Evolutionary conservation across 1,140 invertebrate genomes (phyloP).

Genomic region (Glossosoma conforme): DNA sequence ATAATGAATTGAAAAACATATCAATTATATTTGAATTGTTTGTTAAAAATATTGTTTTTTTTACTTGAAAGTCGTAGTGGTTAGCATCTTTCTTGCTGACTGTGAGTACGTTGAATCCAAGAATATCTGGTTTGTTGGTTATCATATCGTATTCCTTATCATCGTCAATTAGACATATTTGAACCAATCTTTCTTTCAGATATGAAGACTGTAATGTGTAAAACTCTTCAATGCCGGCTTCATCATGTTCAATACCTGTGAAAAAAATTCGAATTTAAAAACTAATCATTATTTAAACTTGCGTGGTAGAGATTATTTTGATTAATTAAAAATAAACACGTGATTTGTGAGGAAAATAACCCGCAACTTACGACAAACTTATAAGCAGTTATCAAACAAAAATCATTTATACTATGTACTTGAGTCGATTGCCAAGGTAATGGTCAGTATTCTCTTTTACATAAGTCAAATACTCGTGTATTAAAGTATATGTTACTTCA

Average conservation of each 20-base stretch:
- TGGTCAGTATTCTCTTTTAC: too few species aligned
- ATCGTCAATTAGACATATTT: constrained; percentile 22
- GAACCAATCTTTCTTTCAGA: constrained; percentile 14
- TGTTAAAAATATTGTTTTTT: background rate
- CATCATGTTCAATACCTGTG: constrained; percentile 24
- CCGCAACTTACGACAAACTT: too few species aligned
- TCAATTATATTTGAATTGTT: background rate
- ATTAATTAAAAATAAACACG: too few species aligned
- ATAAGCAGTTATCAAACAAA: too few species aligned
- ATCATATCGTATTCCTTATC: constrained; percentile 22
- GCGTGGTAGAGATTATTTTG: too few species aligned
- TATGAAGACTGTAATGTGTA: constrained; percentile 16
- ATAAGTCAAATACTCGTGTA: too few species aligned
- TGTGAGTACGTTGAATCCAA: constrained; percentile 20
- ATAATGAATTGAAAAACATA: background rate
- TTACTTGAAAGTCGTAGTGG: background rate
- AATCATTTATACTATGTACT: too few species aligned
- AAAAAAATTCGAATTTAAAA: too few species aligned
- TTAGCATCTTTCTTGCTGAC: constrained; percentile 7
- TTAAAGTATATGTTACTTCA: too few species aligned
- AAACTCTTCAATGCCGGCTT: constrained; percentile 25
- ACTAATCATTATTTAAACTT: too few species aligned
- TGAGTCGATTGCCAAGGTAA: too few species aligned
- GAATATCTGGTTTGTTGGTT: constrained; percentile 21
- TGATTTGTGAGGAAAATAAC: too few species aligned